Percentiles rank a stretch among this genome's conserved stretches.
phyloP scores from a whole-genome alignment of 2,113 vertebrate genomes.

The Coryphaenoides rupestris region DNA sequence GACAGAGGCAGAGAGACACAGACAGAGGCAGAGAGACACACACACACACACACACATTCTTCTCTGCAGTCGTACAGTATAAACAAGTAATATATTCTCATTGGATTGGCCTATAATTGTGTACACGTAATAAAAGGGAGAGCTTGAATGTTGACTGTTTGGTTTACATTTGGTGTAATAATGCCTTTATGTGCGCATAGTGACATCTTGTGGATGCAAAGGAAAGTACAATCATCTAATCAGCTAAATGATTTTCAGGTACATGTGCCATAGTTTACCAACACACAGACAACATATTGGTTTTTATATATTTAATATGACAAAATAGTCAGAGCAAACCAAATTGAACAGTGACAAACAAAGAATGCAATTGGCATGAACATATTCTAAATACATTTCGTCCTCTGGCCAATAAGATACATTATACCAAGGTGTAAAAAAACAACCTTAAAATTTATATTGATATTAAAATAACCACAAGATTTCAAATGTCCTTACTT shows the following conservation, averaged over 20 bases:
- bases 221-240: background rate
- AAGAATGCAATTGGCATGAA: constrained; percentile 31
- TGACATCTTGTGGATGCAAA: constrained; percentile 29
- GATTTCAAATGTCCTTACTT: constrained; percentile 9
- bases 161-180: no score
- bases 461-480: constrained; percentile 22
- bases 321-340: constrained; percentile 50
- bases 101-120: background rate
- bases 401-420: constrained; percentile 30
- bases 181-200: background rate
- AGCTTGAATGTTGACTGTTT: background rate
- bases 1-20: no score
- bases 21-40: constrained; percentile 35
- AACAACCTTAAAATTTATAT: constrained; percentile 45
- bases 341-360: constrained; percentile 41
- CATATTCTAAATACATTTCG: constrained; percentile 25
- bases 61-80: constrained; percentile 36
- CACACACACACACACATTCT: no score
- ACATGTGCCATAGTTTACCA: background rate
- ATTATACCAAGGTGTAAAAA: constrained; percentile 32
- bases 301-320: constrained; percentile 58
- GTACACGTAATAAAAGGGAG: constrained; percentile 5
- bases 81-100: constrained; percentile 34
- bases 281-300: background rate
- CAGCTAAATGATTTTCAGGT: background rate